phyloP scores from a whole-genome alignment of 2,113 vertebrate genomes.

The Dicaeum eximium region DNA sequence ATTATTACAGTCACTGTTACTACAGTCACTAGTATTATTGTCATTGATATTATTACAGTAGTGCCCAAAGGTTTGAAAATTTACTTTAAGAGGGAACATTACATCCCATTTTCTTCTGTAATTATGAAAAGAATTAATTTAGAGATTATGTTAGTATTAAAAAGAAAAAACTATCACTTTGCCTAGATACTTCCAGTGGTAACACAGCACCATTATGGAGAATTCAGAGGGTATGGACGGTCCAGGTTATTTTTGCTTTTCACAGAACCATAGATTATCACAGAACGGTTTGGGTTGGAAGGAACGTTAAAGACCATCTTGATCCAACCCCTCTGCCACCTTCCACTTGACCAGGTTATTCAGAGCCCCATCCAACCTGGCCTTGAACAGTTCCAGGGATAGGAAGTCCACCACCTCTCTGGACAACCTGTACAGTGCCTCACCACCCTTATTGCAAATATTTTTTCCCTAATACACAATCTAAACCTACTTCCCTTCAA shows the following conservation, averaged over 20 bases:
- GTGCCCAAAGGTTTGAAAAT: background rate
- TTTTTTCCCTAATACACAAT: background rate
- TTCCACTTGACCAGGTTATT: background rate
- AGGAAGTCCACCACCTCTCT: background rate
- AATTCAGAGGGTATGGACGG: background rate
- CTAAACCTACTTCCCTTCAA: background rate
- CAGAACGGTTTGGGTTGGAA: background rate
- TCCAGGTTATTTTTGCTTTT: background rate
- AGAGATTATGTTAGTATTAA: background rate
- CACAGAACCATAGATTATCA: background rate
- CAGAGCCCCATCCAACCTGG: background rate
- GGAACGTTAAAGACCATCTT: background rate
- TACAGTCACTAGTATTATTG: background rate
- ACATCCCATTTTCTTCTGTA: background rate
- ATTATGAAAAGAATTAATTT: background rate
- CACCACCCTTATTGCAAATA: background rate
- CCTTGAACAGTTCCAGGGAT: background rate
- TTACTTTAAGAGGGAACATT: background rate
- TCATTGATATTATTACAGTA: background rate
- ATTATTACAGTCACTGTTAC: background rate
- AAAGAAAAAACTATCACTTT: background rate
- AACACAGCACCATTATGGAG: background rate
- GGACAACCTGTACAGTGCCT: background rate
- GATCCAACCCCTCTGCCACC: background rate
- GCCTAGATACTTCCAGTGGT: background rate